Conservation (phyloP, 2,888 invertebrate species). For the Ditula angustiorana region DNA sequence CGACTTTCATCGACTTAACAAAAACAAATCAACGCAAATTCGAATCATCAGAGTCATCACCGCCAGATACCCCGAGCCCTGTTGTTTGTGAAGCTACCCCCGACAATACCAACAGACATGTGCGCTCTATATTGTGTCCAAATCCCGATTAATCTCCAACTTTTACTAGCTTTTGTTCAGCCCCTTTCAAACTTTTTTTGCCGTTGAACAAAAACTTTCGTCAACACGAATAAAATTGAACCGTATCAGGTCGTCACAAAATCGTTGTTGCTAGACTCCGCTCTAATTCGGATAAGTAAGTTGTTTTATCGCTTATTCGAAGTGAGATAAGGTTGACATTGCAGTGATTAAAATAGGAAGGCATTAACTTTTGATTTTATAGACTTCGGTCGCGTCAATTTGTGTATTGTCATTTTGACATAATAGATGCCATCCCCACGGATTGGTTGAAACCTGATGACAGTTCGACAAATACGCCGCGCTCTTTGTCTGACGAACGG, state of each 20-base stretch:
- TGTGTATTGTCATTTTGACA: conserved; percentile 84
- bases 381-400: conserved; percentile 83
- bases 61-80: conserved; percentile 14
- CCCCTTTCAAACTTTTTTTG: conserved; percentile 72
- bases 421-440: conserved; percentile 82
- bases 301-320: conserved; percentile 41
- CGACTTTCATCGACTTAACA: too few species aligned
- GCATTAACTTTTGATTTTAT: conserved; percentile 81
- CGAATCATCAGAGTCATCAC: conserved; percentile 28
- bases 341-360: conserved; percentile 42
- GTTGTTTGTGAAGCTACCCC: conserved; percentile 29
- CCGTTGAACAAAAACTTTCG: conserved; percentile 58
- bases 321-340: conserved; percentile 49
- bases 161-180: conserved; percentile 82
- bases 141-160: conserved; percentile 84
- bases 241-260: conserved; percentile 41
- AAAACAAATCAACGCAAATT: too few species aligned
- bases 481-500: conserved; percentile 52
- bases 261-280: conserved; percentile 17
- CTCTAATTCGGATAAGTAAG: too few species aligned
- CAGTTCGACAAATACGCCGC: conserved; percentile 70
- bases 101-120: conserved; percentile 70
- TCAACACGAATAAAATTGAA: conserved; percentile 44
- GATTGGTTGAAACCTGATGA: conserved; percentile 81
- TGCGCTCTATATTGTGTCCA: conserved; percentile 78